Evolutionary conservation across 37 sponge, comb jelly and placozoan species (phyloP), one percentile per base, ranked within the genome.

Genomic region (Crambe crambe): DNA sequence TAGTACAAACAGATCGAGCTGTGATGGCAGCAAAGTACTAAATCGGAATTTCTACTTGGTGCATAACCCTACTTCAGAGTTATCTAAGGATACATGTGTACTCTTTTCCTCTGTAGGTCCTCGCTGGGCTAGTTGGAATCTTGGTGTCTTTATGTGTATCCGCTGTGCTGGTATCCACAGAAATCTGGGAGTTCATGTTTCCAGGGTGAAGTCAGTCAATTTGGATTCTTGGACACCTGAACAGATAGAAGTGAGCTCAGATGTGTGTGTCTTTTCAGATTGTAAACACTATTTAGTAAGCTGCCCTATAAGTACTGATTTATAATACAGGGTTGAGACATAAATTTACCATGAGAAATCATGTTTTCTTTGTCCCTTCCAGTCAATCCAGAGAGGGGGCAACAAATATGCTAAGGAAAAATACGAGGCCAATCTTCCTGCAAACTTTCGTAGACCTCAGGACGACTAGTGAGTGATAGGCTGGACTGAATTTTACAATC

Each of bases 101-200:
- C 6, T 61, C 5, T 61, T 27, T 61, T 27, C 5, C 23, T 41
- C n/a, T 26, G 18, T 36, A 94, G 97, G 97, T 41, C 97, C 97
- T 0, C 81, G 97, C 23, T 97, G 97, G 97, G 97, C 97, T 9
- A 87, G 89, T 12, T 97, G 97, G 97, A 97, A 97, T 61, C 63
- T 97, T 25, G 97, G 97, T 20, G 93, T 94, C 38, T 97, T 94
- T 58, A 78, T 97, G 35, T 97, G 97, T 43, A 97, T 97, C 34
- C 86, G 97, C 9, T 97, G 97, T 87, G 97, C 97, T 51, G 97
- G 97, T 18, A 97, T 97, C 58, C 97, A 97, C 63, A 75, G 97
- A 25, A 94, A 97, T 73, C 77, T 97, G 0, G 97, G 97, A 10
- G 97, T 97, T 0, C 97, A 97, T 72, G 83, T 97, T 15, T 89